phyloP scores from a whole-genome alignment of 2,888 invertebrate species.

The Apamea crenata region DNA sequence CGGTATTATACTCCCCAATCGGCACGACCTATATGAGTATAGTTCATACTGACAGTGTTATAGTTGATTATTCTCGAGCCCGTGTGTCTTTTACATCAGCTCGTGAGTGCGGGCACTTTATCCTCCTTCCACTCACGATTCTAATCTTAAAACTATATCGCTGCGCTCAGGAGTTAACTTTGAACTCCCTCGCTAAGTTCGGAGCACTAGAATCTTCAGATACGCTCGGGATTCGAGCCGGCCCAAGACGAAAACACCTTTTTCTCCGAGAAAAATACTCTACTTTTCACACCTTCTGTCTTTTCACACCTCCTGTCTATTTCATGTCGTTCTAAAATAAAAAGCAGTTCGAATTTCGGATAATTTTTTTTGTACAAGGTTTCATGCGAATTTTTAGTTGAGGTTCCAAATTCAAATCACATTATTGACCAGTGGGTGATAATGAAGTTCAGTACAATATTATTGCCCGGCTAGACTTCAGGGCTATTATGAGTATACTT shows the following conservation, averaged over 20 bases:
- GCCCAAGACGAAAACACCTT: not conserved
- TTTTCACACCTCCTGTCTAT: not conserved
- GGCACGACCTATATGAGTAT: not conserved
- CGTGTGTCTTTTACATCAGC: too few relatives aligned
- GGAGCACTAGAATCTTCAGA: not conserved
- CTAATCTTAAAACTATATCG: not conserved
- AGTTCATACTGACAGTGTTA: not conserved
- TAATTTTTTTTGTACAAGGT: not conserved
- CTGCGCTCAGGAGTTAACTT: not conserved
- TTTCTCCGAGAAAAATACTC: not conserved
- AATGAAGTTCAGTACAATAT: not conserved
- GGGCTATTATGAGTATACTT: not conserved
- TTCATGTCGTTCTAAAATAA: not conserved
- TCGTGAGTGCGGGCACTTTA: too few relatives aligned
- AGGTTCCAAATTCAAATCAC: not conserved
- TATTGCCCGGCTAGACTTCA: not conserved
- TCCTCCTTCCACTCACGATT: not conserved
- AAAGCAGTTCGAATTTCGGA: not conserved
- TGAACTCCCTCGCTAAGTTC: not conserved
- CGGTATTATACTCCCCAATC: not conserved
- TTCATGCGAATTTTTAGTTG: not conserved
- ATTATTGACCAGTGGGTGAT: not conserved
- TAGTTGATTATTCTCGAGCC: not conserved
- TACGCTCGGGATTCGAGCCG: too few relatives aligned
- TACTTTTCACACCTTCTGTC: not conserved